Conservation (phyloP, 2,888 invertebrate genomes). For the Drosophila pseudotalamancana region DNA sequence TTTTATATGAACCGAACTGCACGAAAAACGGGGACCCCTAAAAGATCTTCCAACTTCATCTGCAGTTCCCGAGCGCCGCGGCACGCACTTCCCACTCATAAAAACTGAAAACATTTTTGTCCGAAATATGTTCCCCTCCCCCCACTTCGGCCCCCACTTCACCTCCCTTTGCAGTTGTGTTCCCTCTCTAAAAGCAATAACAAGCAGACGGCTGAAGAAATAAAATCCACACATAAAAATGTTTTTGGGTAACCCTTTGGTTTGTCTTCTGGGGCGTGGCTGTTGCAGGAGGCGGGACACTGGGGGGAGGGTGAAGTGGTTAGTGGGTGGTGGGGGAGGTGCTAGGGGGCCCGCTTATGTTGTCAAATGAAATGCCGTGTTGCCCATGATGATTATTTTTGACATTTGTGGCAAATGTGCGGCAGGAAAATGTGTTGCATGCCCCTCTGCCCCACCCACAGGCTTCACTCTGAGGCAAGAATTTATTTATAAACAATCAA, state of each 20-base stretch:
- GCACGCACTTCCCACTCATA: slow-evolving; percentile 77
- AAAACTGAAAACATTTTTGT: slow-evolving; percentile 71
- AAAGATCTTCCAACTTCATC: slow-evolving; percentile 29
- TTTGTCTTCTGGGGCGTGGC: slow-evolving; percentile 45
- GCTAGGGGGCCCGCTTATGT: slow-evolving; percentile 43
- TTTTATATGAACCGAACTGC: slow-evolving; percentile 68
- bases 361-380: slow-evolving; percentile 77
- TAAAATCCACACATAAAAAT: slow-evolving; percentile 66
- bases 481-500: slow-evolving; percentile 71
- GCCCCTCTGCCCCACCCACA: background rate
- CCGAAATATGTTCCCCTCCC: slow-evolving; percentile 44
- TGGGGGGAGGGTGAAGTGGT: background rate
- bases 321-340: background rate
- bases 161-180: background rate
- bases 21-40: background rate
- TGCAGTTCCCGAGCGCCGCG: slow-evolving; percentile 20
- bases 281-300: background rate
- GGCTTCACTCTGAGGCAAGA: background rate
- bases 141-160: background rate
- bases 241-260: slow-evolving; percentile 71
- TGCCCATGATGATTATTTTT: slow-evolving; percentile 76
- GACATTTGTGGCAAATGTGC: slow-evolving; percentile 79
- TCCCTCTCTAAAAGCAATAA: slow-evolving; percentile 34
- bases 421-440: slow-evolving; percentile 38
- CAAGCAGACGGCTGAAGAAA: slow-evolving; percentile 62